Conservation (phyloP, 2,113 vertebrate species). For the Entosphenus tridentatus region DNA sequence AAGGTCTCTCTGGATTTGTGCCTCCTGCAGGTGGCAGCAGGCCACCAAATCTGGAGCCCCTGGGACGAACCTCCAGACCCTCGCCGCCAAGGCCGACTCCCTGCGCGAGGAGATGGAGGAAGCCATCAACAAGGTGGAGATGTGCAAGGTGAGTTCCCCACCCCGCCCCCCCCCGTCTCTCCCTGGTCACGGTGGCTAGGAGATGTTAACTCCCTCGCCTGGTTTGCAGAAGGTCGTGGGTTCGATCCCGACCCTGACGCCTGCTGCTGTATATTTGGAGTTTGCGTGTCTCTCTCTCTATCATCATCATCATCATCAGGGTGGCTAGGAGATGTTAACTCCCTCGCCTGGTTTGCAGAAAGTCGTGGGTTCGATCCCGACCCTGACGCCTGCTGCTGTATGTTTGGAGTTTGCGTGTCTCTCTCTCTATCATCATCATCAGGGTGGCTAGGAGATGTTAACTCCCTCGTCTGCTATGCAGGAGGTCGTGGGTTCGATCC, state of each 20-base stretch:
- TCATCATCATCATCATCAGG: too few relatives aligned
- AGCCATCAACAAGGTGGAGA: conserved; percentile 87
- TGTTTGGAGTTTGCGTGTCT: too few relatives aligned
- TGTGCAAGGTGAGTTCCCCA: conserved; percentile 52
- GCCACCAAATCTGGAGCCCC: conserved; percentile 79
- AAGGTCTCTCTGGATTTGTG: too few relatives aligned
- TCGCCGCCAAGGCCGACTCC: conserved; percentile 80
- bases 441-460: too few relatives aligned
- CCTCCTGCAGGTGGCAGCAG: conserved; percentile 56
- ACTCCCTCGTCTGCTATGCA: too few relatives aligned
- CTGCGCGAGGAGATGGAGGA: conserved; percentile 95
- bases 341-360: too few relatives aligned
- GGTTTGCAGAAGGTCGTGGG: neutral
- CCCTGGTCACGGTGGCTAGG: neutral
- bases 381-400: too few relatives aligned
- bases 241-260: neutral
- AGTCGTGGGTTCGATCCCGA: too few relatives aligned
- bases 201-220: neutral
- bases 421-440: too few relatives aligned
- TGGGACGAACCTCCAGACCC: conserved; percentile 81
- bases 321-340: too few relatives aligned
- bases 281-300: neutral
- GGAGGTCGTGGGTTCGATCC: too few relatives aligned
- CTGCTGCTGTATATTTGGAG: neutral
- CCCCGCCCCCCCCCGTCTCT: neutral